These are phyloP conservation scores for Balaeniceps rex DNA, from an alignment of 2,113 vertebrate species.

Conservation along the genomic window DNA sequence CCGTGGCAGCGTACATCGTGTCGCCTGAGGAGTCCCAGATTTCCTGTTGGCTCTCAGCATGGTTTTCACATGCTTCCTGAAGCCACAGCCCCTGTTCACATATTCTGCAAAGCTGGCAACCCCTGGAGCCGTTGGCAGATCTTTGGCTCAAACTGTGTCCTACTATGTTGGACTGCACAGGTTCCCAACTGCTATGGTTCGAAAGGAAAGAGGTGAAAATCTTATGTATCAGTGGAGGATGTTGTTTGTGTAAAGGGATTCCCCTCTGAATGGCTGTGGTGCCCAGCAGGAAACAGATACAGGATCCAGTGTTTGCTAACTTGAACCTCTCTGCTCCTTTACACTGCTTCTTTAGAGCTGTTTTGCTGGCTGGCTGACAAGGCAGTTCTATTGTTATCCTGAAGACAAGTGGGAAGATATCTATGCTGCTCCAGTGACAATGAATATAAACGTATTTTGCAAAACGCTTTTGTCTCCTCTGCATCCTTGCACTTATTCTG, in stretches of 20 bases:
- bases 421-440: background rate
- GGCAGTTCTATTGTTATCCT: constrained; percentile 48
- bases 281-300: background rate
- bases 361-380: constrained; percentile 20
- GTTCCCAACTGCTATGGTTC: background rate
- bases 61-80: background rate
- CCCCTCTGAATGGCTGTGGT: background rate
- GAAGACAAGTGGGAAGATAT: constrained; percentile 32
- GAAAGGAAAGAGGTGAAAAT: constrained; percentile 5
- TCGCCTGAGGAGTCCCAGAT: constrained; percentile 29
- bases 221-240: background rate
- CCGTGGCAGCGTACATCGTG: background rate
- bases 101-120: constrained; percentile 22
- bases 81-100: background rate
- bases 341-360: background rate
- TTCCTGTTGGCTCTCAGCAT: constrained; percentile 3
- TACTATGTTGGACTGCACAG: background rate
- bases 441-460: background rate
- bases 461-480: background rate
- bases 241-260: background rate
- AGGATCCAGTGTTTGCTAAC: background rate
- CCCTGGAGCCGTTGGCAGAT: constrained; percentile 20
- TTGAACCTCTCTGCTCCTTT: background rate
- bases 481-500: background rate
- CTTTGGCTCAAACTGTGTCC: constrained; percentile 14